Conservation (phyloP, 1,140 invertebrate species). For the Chionoecetes opilio region DNA sequence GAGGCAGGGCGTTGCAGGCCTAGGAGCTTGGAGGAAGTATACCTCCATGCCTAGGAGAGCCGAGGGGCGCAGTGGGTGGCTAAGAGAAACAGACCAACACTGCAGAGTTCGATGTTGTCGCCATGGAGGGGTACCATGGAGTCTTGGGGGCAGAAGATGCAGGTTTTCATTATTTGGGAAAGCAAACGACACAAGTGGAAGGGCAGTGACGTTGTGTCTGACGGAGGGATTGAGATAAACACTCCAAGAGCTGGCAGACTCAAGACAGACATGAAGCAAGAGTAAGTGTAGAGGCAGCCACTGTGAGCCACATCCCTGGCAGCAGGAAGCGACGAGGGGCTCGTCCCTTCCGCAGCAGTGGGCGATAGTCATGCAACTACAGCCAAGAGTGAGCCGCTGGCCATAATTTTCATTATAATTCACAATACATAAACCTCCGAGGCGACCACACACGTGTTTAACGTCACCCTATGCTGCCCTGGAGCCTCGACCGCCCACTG, state of each 20-base stretch:
- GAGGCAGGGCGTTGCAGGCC: constrained; percentile 11
- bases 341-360: not conserved
- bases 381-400: not conserved
- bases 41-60: not conserved
- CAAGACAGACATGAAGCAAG: not conserved
- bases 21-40: not conserved
- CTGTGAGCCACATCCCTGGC: not conserved
- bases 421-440: not conserved
- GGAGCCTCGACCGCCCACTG: not conserved
- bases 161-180: constrained; percentile 6
- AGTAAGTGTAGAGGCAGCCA: not conserved
- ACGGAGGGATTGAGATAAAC: not conserved
- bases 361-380: not conserved
- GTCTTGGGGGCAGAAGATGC: not conserved
- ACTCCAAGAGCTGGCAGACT: not conserved
- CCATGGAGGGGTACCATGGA: not conserved
- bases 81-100: not conserved
- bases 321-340: not conserved
- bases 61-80: not conserved
- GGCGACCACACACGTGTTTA: constrained; percentile 15
- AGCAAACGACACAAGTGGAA: not conserved
- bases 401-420: constrained; percentile 22
- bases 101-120: not conserved
- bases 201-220: not conserved
- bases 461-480: not conserved